Base-by-base conservation (phyloP, 2,797 vertebrate species). In the Anguilla anguilla region DNA sequence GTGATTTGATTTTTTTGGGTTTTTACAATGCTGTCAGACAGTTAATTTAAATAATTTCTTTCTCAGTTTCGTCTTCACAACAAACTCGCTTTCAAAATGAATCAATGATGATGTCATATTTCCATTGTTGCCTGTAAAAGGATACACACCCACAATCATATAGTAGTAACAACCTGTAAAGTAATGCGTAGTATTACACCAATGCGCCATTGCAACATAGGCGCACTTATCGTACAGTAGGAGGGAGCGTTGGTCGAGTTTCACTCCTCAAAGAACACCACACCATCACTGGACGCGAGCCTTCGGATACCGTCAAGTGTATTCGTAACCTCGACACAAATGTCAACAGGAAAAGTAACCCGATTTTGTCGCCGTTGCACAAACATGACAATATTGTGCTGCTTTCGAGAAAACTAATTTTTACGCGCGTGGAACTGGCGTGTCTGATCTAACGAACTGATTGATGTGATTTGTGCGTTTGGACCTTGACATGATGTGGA, bases 401-500 rank as follows among this genome's bases (percentile, higher is more conserved):
- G 22, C 7, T 35, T 43, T n/a, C 35, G 7, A 17, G 13, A 19
- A 43, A 19, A 43, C 22, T 7, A 19, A 17, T 39, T 77, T 31
- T 31, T 31, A 31, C 3, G 39, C 69, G 28, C 31, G 31, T 82
- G 6, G 25, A 82, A 82, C 6, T 82, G 19, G 2, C 19, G 19
- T n/a, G 43, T 82, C 1, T 79, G 28, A 17, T 43, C 0, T 49
- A 15, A 19, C 35, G 39, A 31, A 55, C n/a, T 11, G 82, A 83
- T 57, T 55, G n/a, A 11, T 46, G 82, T 53, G 19, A 25, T 28
- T 28, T 55, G n/a, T 10, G 9, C 31, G 55, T 83, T 55, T 35
- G 83, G 15, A 55, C 25, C 13, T 86, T 82, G 3, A 43, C 55
- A 87, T 13, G 6, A 96, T 95, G 94, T 93, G 93, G 94, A 92